Conservation (phyloP, 2,888 invertebrate species). For the Cantharis rustica region DNA sequence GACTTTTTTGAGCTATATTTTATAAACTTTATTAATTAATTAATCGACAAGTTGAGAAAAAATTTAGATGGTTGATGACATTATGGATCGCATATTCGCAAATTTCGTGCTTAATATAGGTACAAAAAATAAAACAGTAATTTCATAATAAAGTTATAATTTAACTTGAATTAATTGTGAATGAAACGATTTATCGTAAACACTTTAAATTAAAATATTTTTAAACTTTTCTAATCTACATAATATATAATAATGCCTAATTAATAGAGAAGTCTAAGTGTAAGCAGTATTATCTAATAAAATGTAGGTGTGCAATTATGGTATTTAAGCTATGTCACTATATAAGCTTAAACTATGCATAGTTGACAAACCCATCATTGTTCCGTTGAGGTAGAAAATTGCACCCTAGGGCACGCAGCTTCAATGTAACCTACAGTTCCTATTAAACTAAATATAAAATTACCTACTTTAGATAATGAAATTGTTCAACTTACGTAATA, state of each 20-base stretch:
- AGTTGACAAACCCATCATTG: background rate
- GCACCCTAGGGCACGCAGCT: background rate
- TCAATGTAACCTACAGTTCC: background rate
- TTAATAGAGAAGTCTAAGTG: background rate
- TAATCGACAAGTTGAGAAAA: too few species aligned
- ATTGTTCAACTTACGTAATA: background rate
- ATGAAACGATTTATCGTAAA: background rate
- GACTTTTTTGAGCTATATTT: too few species aligned
- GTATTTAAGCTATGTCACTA: background rate
- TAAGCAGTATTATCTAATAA: background rate
- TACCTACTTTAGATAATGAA: background rate
- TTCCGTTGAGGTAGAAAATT: conserved; percentile 3
- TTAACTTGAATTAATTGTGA: too few species aligned
- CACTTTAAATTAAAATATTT: background rate
- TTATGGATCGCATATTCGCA: too few species aligned
- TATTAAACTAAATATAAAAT: conserved; percentile 4
- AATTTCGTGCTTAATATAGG: too few species aligned
- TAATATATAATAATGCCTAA: background rate
- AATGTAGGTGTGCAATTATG: background rate
- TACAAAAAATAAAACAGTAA: too few species aligned
- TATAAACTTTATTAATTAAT: too few species aligned
- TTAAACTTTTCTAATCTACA: background rate
- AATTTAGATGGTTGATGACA: too few species aligned
- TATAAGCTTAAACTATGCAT: background rate
- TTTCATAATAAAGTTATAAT: too few species aligned